phyloP scores from a whole-genome alignment of 2,888 invertebrate genomes.

The Macrophya alboannulata region DNA sequence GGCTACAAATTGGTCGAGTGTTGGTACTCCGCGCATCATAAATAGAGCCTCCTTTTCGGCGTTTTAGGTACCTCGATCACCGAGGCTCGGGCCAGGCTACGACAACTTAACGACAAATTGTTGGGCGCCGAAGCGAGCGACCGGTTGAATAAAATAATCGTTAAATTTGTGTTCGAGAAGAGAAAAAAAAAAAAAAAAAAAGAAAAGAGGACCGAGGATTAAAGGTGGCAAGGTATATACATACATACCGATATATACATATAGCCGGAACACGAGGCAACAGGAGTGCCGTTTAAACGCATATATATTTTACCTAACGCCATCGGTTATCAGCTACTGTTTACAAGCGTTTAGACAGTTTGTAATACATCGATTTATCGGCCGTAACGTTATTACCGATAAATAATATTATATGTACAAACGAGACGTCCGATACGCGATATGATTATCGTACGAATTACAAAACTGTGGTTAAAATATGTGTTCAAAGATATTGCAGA shows the following conservation, averaged over 20 bases:
- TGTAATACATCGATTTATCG: constrained; percentile 28
- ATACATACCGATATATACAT: too few species aligned
- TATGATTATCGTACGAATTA: neutral
- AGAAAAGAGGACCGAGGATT: neutral
- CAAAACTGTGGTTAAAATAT: neutral
- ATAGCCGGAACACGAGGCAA: neutral
- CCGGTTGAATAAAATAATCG: constrained; percentile 51
- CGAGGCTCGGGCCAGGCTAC: neutral
- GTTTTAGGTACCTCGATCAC: neutral
- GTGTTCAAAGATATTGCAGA: neutral
- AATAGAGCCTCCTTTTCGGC: constrained; percentile 55
- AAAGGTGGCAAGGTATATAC: neutral
- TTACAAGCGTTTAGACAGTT: constrained; percentile 17
- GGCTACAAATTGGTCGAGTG: constrained; percentile 63
- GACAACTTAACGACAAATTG: constrained; percentile 48
- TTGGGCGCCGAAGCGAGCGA: constrained; percentile 17
- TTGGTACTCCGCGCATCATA: constrained; percentile 60
- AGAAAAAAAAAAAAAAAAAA: too few species aligned
- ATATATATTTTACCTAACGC: constrained; percentile 26
- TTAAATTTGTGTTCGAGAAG: constrained; percentile 5
- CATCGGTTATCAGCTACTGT: constrained; percentile 37
- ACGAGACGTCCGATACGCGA: neutral
- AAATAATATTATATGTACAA: constrained; percentile 6
- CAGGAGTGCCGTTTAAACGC: constrained; percentile 14
- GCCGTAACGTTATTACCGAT: neutral